Evolutionary conservation across 2,113 vertebrate genomes (phyloP).

Genomic region (Setophaga coronata): DNA sequence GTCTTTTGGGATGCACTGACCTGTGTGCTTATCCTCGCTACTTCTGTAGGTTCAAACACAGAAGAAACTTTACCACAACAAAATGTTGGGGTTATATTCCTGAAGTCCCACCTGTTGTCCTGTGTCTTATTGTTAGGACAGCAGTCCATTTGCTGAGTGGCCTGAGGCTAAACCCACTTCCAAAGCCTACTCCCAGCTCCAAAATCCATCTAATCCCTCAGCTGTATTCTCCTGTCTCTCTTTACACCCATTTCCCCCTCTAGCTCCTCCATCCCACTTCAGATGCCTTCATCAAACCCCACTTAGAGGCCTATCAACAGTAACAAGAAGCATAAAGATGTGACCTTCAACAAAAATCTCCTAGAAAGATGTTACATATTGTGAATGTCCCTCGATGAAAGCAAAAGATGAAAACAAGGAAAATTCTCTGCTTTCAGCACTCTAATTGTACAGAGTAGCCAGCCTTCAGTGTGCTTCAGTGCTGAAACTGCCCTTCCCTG

Average conservation of each 20-base stretch:
- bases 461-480: background rate
- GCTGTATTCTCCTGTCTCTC: background rate
- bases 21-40: background rate
- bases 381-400: background rate
- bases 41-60: background rate
- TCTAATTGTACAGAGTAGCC: background rate
- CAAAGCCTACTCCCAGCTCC: background rate
- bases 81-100: background rate
- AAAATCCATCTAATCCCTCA: background rate
- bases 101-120: background rate
- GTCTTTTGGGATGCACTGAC: background rate
- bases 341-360: background rate
- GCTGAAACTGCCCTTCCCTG: background rate
- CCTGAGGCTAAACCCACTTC: background rate
- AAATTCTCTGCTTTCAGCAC: background rate
- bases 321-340: background rate
- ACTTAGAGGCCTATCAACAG: rapidly evolving
- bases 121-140: background rate
- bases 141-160: background rate
- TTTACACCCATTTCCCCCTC: background rate
- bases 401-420: background rate
- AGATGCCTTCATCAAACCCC: background rate
- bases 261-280: background rate
- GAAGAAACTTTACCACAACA: background rate
- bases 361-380: background rate